Percentiles rank a stretch among this genome's conserved stretches.
Evolutionary conservation across 2,113 vertebrate species (phyloP).

Genomic region (Anser cygnoides): DNA sequence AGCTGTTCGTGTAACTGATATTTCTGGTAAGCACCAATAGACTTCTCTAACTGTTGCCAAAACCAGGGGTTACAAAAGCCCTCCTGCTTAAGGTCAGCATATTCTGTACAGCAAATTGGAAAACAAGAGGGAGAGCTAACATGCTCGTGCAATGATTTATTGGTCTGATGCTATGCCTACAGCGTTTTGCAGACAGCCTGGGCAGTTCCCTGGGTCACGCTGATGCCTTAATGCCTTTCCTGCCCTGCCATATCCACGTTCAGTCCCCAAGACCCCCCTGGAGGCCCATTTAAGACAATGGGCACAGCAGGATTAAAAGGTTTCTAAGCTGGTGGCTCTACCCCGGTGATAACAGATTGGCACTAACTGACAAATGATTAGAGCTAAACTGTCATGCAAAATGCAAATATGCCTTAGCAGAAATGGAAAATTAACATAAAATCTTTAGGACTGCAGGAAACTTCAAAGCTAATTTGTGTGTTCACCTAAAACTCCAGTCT

Average conservation of each 20-base stretch:
- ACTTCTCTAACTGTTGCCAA: background rate
- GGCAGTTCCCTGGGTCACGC: background rate
- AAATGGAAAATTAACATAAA: conserved; percentile 78
- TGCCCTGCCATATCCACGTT: background rate
- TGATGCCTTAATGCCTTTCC: background rate
- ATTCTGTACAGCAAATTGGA: background rate
- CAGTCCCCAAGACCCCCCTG: background rate
- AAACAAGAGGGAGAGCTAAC: background rate
- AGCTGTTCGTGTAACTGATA: background rate
- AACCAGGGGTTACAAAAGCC: background rate
- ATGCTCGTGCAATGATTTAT: rapidly evolving
- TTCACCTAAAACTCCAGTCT: conserved; percentile 67
- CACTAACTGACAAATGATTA: conserved; percentile 72
- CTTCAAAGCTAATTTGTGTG: conserved; percentile 77
- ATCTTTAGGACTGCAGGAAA: conserved; percentile 76
- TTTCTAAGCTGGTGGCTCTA: conserved; percentile 53
- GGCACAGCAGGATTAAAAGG: background rate
- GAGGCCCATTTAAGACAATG: background rate
- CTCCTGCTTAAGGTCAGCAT: background rate
- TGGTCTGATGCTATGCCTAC: background rate
- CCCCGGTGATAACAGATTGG: conserved; percentile 71
- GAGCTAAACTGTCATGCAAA: conserved; percentile 71
- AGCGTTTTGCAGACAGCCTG: background rate
- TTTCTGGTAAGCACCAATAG: background rate
- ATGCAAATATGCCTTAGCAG: conserved; percentile 78